phyloP scores from a whole-genome alignment of 2,888 invertebrate species.

The Gibbula magus region DNA sequence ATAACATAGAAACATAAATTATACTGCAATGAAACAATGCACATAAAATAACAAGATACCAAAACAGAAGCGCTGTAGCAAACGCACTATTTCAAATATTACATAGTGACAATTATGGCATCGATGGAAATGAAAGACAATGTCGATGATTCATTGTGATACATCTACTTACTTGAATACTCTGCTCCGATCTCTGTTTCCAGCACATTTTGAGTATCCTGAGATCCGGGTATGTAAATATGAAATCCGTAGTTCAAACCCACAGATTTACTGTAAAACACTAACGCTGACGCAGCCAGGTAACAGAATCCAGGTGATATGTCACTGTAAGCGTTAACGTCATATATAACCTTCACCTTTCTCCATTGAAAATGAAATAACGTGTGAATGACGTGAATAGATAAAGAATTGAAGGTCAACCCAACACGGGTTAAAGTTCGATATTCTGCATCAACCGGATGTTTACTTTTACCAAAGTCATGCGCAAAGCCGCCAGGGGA shows the following conservation, averaged over 20 bases:
- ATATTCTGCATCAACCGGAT: conserved; percentile 40
- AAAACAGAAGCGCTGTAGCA: too few relatives aligned
- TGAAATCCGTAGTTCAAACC: conserved; percentile 30
- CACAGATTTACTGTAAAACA: conserved; percentile 35
- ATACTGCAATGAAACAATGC: too few relatives aligned
- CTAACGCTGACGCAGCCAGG: conserved; percentile 82
- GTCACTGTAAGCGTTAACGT: conserved; percentile 84
- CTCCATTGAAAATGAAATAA: conserved; percentile 49
- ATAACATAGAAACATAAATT: too few relatives aligned
- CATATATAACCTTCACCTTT: conserved; percentile 82
- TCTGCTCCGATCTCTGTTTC: conserved; percentile 28
- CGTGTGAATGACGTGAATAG: conserved; percentile 37
- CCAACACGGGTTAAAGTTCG: conserved; percentile 62
- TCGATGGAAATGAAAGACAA: too few relatives aligned
- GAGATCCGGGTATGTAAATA: conserved; percentile 22
- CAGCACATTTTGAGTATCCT: conserved; percentile 26
- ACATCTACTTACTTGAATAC: conserved; percentile 36
- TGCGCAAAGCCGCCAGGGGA: conserved; percentile 77
- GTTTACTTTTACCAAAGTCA: conserved; percentile 55
- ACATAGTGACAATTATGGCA: too few relatives aligned
- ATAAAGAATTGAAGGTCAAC: conserved; percentile 51
- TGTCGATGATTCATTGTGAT: too few relatives aligned
- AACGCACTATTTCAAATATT: too few relatives aligned
- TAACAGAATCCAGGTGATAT: conserved; percentile 83
- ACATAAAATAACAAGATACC: too few relatives aligned